A percentile compares a stretch with the other conserved stretches of the same genome.
Evolutionary conservation across 2,113 vertebrate genomes (phyloP).

Genomic region (Microtus ochrogaster): DNA sequence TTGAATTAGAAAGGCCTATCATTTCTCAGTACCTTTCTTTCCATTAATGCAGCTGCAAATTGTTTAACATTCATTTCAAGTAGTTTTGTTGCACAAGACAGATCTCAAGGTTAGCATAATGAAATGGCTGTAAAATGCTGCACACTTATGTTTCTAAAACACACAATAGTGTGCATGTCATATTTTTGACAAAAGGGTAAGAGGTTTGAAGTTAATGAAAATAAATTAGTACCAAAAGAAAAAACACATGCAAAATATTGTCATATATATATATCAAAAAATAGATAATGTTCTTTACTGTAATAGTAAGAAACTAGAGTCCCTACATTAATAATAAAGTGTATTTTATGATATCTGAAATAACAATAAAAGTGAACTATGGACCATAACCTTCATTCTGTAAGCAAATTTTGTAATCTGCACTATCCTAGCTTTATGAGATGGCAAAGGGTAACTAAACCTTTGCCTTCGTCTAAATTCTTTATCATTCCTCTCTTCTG

Average conservation of each 20-base stretch:
- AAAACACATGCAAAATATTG: conserved; percentile 66
- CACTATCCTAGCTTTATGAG: conserved; percentile 52
- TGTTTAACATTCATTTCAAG: conserved; percentile 77
- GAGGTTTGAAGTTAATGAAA: conserved; percentile 82
- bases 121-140: conserved; percentile 62
- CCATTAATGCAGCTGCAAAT: conserved; percentile 70
- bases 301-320: conserved; percentile 46
- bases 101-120: conserved; percentile 65
- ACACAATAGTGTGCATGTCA: conserved; percentile 62
- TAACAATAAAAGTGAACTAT: conserved; percentile 68
- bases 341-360: conserved; percentile 63
- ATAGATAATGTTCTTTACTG: conserved; percentile 60
- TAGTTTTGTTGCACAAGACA: conserved; percentile 74
- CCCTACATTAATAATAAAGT: conserved; percentile 62
- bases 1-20: conserved; percentile 73
- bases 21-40: conserved; percentile 64
- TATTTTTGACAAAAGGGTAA: conserved; percentile 85
- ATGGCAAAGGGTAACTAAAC: conserved; percentile 37
- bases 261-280: conserved; percentile 30
- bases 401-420: conserved; percentile 66
- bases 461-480: conserved; percentile 38
- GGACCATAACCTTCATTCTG: conserved; percentile 53
- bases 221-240: conserved; percentile 81
- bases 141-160: conserved; percentile 58
- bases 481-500: conserved; percentile 23